Percentiles rank a stretch among this genome's conserved stretches.
Conservation (phyloP, 2,797 vertebrate genomes). For the Esox lucius region DNA sequence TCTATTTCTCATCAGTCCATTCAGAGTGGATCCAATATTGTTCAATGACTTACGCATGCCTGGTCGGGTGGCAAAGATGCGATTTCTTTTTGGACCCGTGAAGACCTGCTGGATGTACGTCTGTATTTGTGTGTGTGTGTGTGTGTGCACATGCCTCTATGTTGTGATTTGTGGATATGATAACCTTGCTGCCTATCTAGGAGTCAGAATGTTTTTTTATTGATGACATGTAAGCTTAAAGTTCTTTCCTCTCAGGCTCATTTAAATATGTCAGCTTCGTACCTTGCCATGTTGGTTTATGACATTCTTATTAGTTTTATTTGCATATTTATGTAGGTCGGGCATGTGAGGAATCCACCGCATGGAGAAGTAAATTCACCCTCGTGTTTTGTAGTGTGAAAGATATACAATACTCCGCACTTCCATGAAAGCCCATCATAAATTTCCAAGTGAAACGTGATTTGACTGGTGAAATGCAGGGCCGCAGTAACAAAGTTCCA, state of each 20-base stretch:
- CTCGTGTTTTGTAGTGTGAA: conserved; percentile 50
- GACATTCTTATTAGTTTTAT: conserved; percentile 56
- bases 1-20: no score
- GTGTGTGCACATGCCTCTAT: conserved; percentile 1
- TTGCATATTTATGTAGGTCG: conserved; percentile 60
- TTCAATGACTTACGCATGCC: no score
- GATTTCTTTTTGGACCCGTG: no score
- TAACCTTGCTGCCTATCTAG: conserved; percentile 29
- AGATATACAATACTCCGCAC: conserved; percentile 53
- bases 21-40: no score
- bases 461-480: conserved; percentile 37
- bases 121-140: background rate
- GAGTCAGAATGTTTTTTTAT: conserved; percentile 27
- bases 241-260: conserved; percentile 13
- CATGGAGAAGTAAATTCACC: conserved; percentile 30
- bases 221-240: conserved; percentile 37
- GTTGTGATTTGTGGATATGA: conserved; percentile 7
- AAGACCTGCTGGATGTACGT: no score
- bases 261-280: conserved; percentile 48
- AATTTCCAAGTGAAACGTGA: conserved; percentile 49
- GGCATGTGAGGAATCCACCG: conserved; percentile 6
- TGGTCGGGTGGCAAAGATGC: no score
- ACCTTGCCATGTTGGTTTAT: conserved; percentile 50
- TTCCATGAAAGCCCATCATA: conserved; percentile 51
- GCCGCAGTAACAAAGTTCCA: conserved; percentile 16